phyloP scores from a whole-genome alignment of 2,888 invertebrate species.

The Limenitis camilla region DNA sequence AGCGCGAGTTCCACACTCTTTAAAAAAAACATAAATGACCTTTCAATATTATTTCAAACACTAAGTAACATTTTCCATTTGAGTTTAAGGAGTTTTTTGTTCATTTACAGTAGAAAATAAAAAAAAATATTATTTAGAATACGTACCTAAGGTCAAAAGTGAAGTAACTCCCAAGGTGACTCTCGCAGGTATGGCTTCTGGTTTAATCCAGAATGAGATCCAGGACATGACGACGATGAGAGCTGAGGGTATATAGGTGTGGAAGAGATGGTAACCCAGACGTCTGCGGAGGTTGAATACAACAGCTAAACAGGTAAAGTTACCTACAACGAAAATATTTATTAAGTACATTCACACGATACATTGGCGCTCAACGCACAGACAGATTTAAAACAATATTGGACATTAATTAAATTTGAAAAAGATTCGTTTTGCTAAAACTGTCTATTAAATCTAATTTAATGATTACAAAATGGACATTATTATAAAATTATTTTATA shows the following conservation, averaged over 20 bases:
- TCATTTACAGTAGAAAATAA: neutral
- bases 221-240: slow-evolving; percentile 96
- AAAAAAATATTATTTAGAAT: neutral
- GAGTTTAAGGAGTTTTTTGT: neutral
- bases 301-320: slow-evolving; percentile 92
- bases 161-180: slow-evolving; percentile 93
- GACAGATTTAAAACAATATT: too few species aligned
- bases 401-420: too few species aligned
- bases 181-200: slow-evolving; percentile 92
- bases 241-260: slow-evolving; percentile 93
- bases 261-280: slow-evolving; percentile 91
- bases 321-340: slow-evolving; percentile 73
- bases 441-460: too few species aligned
- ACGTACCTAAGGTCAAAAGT: slow-evolving; percentile 83
- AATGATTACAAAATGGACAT: too few species aligned
- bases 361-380: too few species aligned
- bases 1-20: too few species aligned
- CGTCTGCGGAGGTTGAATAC: slow-evolving; percentile 89
- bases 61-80: neutral
- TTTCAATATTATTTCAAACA: too few species aligned
- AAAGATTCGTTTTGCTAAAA: too few species aligned
- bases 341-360: neutral
- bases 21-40: too few species aligned
- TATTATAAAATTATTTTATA: too few species aligned
- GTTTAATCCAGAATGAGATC: slow-evolving; percentile 97